Conservation (phyloP, 1,140 invertebrate species). For the Asobara japonica region DNA sequence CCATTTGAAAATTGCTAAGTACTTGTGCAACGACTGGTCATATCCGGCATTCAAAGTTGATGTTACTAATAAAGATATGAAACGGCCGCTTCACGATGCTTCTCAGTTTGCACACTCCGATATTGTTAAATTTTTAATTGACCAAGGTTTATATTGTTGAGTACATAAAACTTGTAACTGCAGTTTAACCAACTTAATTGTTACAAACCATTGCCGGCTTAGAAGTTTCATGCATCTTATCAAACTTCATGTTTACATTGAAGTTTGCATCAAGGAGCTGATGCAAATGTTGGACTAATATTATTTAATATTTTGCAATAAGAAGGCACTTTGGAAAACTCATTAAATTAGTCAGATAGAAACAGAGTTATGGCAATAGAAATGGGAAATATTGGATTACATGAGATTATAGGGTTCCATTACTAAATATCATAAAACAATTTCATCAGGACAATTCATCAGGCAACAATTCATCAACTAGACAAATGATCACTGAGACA, state of each 20-base stretch:
- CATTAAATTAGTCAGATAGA: neutral
- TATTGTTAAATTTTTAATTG: conserved; percentile 49
- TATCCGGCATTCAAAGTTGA: conserved; percentile 42
- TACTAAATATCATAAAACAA: no score
- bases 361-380: no score
- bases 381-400: no score
- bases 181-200: neutral
- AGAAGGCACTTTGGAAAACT: neutral
- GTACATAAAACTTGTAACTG: neutral
- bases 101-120: conserved; percentile 50
- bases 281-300: neutral
- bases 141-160: conserved; percentile 40
- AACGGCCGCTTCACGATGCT: conserved; percentile 55
- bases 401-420: no score
- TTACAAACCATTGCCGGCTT: neutral
- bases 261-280: neutral
- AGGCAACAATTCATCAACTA: no score
- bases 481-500: no score
- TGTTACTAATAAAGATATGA: conserved; percentile 54
- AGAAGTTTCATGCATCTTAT: neutral
- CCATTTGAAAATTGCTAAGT: conserved; percentile 48
- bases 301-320: neutral
- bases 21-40: conserved; percentile 46
- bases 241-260: neutral
- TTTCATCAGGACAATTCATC: no score